Base-by-base conservation (phyloP, 2,113 vertebrate species). In the Crotophaga sulcirostris region DNA sequence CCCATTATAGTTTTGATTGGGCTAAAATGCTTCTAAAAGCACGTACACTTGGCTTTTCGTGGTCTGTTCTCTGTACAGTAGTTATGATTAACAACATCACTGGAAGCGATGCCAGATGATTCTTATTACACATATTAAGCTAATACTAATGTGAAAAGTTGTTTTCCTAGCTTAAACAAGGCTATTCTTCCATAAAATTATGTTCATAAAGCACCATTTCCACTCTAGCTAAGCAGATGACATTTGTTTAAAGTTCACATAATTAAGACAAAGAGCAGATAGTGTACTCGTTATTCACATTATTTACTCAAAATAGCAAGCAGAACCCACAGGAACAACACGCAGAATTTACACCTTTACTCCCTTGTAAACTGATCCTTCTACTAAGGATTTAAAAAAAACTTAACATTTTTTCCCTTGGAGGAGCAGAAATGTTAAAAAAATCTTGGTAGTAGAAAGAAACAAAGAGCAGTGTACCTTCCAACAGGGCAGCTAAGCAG, bases 41-140 rank as follows among this genome's bases (percentile, higher is more conserved):
- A 19, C 0, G 2, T 4, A 7, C 10, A 19, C 13, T 44, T 45
- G 28, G 24, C 38, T 79, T 79, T 44, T 34, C 1, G 2, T 5
- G 9, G 38, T 19, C 28, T 55, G 15, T 10, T 28, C 33, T 72
- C 63, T 38, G 80, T 21, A 42, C 45, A 68, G 44, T 5, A 82
- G 18, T 34, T 62, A 2, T 13, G 20, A 13, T 4, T 13, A 87
- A 56, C n/a, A 72, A 34, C 16, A 64, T 10, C 72, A 12, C 33
- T 28, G 19, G 16, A 42, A 79, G 14, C 59, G 28, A 54, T 3
- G 16, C 26, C 49, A 42, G 18, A 19, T 25, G 3, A 31, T 51
- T 72, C 38, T 63, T 67, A 45, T n/a, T 45, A 21, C 67, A 68
- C 6, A 55, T 7, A 33, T 7, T 1, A 38, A 55, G 45, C 26